Evolutionary conservation across 53 echinoderm and acorn worm genomes (phyloP).

Genomic region (Holothuria leucospilota): DNA sequence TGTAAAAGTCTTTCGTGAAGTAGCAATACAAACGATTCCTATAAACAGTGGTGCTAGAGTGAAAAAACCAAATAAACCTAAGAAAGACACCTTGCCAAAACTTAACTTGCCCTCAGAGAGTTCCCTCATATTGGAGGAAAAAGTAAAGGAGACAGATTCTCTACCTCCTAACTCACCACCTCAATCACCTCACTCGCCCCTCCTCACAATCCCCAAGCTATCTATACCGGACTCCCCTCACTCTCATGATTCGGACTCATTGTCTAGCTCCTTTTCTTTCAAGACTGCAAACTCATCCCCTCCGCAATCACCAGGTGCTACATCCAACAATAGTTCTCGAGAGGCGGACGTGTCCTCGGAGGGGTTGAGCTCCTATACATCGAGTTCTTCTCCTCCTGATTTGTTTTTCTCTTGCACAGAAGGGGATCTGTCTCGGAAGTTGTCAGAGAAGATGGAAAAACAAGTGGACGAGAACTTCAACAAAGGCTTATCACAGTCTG

Average conservation of each 20-base stretch:
- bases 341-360: slow-evolving; percentile 41
- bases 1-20: slow-evolving; percentile 30
- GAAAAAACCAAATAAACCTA: neutral
- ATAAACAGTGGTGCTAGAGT: neutral
- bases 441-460: slow-evolving; percentile 16
- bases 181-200: slow-evolving; percentile 14
- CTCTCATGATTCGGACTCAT: slow-evolving; percentile 12
- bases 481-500: neutral
- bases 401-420: slow-evolving; percentile 2
- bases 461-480: slow-evolving; percentile 19
- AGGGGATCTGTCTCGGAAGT: neutral
- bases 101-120: neutral
- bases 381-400: slow-evolving; percentile 12
- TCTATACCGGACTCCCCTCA: slow-evolving; percentile 30
- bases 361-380: slow-evolving; percentile 6
- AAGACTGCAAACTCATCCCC: slow-evolving; percentile 20
- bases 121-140: no score
- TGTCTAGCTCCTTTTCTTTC: slow-evolving; percentile 20
- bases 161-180: neutral
- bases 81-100: neutral
- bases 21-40: slow-evolving; percentile 27
- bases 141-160: neutral
- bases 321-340: slow-evolving; percentile 8
- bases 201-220: slow-evolving; percentile 25
- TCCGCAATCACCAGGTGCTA: neutral